These are phyloP conservation scores for Pogonocichla stellata DNA, from an alignment of 2,113 vertebrate species.

Conservation along the genomic window DNA sequence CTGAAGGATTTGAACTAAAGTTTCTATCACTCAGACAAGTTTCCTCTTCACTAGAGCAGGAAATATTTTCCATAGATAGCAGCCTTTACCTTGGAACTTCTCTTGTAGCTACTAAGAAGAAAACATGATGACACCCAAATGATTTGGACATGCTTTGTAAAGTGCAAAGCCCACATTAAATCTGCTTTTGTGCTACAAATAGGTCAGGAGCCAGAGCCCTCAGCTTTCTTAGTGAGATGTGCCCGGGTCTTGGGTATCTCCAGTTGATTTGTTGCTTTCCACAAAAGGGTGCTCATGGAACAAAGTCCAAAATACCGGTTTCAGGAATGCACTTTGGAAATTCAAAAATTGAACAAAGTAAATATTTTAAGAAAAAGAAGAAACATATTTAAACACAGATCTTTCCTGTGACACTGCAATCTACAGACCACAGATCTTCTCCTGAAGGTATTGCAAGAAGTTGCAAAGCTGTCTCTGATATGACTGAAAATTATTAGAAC, in stretches of 20 bases:
- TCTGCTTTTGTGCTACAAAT: not conserved
- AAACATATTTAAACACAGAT: not conserved
- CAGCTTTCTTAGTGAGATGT: not conserved
- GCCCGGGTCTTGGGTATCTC: not conserved
- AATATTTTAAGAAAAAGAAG: not conserved
- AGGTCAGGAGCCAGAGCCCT: not conserved
- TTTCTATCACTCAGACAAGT: not conserved
- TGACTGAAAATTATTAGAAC: not conserved
- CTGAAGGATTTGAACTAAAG: not conserved
- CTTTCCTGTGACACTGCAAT: not conserved
- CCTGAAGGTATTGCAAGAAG: not conserved
- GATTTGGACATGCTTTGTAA: not conserved
- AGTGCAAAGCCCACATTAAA: not conserved
- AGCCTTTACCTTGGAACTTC: not conserved
- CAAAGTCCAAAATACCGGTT: not conserved
- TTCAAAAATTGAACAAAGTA: not conserved
- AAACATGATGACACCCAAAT: fast-evolving
- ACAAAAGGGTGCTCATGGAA: not conserved
- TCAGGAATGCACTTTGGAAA: not conserved
- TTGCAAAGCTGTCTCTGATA: not conserved
- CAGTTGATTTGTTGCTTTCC: not conserved
- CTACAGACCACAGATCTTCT: not conserved
- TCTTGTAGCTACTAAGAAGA: not conserved
- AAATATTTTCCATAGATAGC: not conserved
- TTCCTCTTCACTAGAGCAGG: not conserved